Evolutionary conservation across 2,113 vertebrate species (phyloP), one percentile per base, ranked within the genome.

Genomic region (Epinephelus fuscoguttatus): DNA sequence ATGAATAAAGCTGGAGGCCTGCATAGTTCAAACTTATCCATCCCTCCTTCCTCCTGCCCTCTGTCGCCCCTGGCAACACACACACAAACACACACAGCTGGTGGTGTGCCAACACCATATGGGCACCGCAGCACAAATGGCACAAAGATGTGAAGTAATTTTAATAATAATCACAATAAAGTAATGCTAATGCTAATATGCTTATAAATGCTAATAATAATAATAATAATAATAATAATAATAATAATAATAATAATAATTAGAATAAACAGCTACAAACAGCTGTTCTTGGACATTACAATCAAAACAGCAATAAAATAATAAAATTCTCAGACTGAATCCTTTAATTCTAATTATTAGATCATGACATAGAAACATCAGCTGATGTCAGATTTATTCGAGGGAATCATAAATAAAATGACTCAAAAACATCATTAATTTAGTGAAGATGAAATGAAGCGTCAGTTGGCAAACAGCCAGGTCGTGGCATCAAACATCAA

Each of bases 21-120:
- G 53, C 56, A 70, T 25, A 75, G 59, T 82, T 84, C 78, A 77
- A 33, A 71, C 81, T 81, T 75, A 45, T 83, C 77, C 76, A 52
- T 78, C 49, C 76, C 87, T 84, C 75, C 80, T 78, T 76, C 84
- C 77, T 81, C 49, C 74, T 89, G 89, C 87, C 79, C 85, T 88
- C 78, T 62, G 83, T 78, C 47, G 77, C 87, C 74, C 73, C 52
- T 63, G 80, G 89, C 61, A 68, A 67, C 76, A 75, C 86, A 77
- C 75, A 76, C 62, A 57, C 72, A 55, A 66, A 56, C 78, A 52
- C 63, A 84, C 73, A 62, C 69, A 70, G 76, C 84, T 85, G 84
- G 84, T 84, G 60, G 6, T 50, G 80, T 87, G 85, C 92, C 88
- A 88, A 27, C 87, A 77, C 70, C 91, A 91, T 87, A 89, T 93